Evolutionary conservation across 1,140 invertebrate species (phyloP).

Genomic region (Homarus americanus): DNA sequence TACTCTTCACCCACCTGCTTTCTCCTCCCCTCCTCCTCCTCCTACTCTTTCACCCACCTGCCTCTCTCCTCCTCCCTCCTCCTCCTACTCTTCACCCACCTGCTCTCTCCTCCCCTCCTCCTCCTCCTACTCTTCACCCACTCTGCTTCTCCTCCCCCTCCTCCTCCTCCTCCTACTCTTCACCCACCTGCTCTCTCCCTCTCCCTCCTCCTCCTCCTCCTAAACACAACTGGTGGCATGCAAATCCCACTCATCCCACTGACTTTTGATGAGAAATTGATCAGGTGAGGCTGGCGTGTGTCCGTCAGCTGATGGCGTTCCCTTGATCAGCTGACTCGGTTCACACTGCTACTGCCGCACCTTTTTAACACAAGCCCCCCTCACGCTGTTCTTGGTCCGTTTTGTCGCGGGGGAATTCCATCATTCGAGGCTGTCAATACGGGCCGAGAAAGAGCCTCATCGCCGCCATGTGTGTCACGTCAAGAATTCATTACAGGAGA

Average conservation of each 20-base stretch:
- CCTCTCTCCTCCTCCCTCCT: not conserved
- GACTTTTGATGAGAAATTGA: conserved; percentile 26
- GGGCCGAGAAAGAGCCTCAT: conserved; percentile 7
- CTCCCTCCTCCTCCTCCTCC: not conserved
- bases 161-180: too few relatives aligned
- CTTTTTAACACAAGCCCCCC: not conserved
- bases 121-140: too few relatives aligned
- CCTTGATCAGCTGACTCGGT: conserved; percentile 40
- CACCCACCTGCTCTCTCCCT: too few relatives aligned
- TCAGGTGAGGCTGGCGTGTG: conserved; percentile 6
- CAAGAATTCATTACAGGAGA: conserved; percentile 45
- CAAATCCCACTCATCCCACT: conserved; percentile 17
- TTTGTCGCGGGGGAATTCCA: not conserved
- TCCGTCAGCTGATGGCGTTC: conserved; percentile 14
- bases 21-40: too few relatives aligned
- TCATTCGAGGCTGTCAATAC: conserved; percentile 20
- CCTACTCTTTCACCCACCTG: too few relatives aligned
- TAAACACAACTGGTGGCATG: conserved; percentile 18
- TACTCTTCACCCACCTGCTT: too few relatives aligned
- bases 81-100: too few relatives aligned
- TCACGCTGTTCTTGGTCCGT: not conserved
- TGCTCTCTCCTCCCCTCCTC: too few relatives aligned
- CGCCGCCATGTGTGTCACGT: conserved; percentile 6
- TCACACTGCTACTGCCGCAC: not conserved
- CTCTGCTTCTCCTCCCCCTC: too few relatives aligned